Base-by-base conservation (phyloP, 2,888 invertebrate genomes). In the Petrolisthes cinctipes region DNA sequence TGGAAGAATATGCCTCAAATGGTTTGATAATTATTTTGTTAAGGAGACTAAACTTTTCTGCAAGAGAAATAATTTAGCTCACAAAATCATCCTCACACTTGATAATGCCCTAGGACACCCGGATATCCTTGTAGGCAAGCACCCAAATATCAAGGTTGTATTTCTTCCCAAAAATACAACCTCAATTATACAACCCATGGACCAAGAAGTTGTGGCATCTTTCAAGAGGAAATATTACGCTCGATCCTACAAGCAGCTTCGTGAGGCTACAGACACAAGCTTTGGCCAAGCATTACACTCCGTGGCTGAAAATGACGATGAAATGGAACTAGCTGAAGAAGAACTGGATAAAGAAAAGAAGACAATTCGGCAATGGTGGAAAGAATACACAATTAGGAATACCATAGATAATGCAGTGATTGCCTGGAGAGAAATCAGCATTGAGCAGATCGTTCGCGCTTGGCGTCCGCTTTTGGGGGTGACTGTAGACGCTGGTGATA, bases 311-410 rank as follows among this genome's bases (percentile, higher is more conserved):
- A 71, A 71, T 71, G 4, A n/a, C 0, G 71, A 71, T 7, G 71
- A 71, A 71, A n/a, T 71, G 71, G 71, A 71, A 20, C 71, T 71
- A n/a, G 71, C 71, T 71, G 71, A 71, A 71, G 71, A 71, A 71
- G 71, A 71, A 20, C 20, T 71, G 20, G 71, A 71, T 14, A 71
- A 5, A 71, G 71, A 71, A 71, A 71, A 71, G 20, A 14, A 71
- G 71, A 71, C 71, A 71, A 71, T 71, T 71, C 20, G 4, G 71
- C 6, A 71, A 71, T 71, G 20, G 1, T n/a, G 4, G 71, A 14
- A 71, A n/a, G 20, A 71, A 71, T 71, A 6, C 37, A 37, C 37
- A 37, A 37, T 37, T 37, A 37, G 37, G 37, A 37, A 1, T 37
- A 2, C 37, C 37, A 37, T 37, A 37, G 14, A 71, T 20, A 14